Base-by-base conservation (phyloP, 2,113 vertebrate genomes). In the Atractosteus spatula region DNA sequence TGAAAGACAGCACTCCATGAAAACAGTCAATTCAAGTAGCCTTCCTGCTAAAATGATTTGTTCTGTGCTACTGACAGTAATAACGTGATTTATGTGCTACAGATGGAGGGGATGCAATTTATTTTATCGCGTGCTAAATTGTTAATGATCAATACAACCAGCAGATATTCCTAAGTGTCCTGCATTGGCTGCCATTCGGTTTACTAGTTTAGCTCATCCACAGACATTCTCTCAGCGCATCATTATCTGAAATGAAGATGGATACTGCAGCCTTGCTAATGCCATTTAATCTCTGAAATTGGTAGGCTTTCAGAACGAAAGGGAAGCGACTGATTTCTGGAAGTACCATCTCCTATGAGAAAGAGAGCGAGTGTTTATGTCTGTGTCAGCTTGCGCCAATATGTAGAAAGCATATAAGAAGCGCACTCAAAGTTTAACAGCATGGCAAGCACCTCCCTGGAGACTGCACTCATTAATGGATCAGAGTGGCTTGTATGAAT, bases 21-120 rank as follows among this genome's bases (percentile, higher is more conserved):
- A 86, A 90, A 89, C 86, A 64, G 80, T 83, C 86, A 87, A 88
- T 84, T 89, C 85, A 88, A 84, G 86, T 83, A 84, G 77, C 81
- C 72, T 86, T 85, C 76, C 83, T 84, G 76, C 83, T 86, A 82
- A 77, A 82, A 71, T 75, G 84, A 87, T 83, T 83, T 81, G 80
- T 82, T 66, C 70, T 84, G 79, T 81, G 80, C 75, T 79, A 80
- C 77, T 74, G 71, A 69, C 78, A 76, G 69, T 79, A 76, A 82
- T 89, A 89, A 89, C 87, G 81, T 81, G 78, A 90, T 89, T 87
- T 81, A 74, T 17, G 41, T 57, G 29, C 41, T 41, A 8, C 17
- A 13, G 41, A 14, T 8, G 59, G 59, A 62, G 17, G 29, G 62
- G 62, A 65, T 59, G 62, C 41, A 5, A 41, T 65, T 29, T 41